phyloP scores from a whole-genome alignment of 2,113 vertebrate genomes.

The Solenodon paradoxus region DNA sequence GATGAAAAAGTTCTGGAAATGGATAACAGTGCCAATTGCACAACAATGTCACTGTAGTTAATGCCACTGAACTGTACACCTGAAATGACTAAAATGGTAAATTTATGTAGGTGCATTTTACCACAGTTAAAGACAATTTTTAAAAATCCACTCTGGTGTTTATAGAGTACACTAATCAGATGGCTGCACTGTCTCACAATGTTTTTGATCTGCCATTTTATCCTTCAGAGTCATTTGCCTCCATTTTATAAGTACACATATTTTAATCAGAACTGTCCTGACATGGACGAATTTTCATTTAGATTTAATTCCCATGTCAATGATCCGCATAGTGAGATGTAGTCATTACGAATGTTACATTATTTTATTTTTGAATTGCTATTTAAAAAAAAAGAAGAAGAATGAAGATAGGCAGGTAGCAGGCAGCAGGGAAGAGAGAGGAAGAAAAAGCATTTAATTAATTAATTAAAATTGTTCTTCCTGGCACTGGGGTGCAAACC shows the following conservation, averaged over 20 bases:
- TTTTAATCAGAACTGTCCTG: neutral
- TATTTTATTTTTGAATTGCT: no score
- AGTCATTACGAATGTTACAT: neutral
- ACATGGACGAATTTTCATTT: neutral
- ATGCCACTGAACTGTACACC: neutral
- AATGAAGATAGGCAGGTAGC: no score
- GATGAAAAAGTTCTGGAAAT: no score
- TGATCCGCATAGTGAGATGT: neutral
- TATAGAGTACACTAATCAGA: neutral
- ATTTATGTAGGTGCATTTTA: neutral
- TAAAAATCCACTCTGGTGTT: neutral
- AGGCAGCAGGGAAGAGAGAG: no score
- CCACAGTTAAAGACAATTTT: neutral
- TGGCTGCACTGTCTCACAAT: neutral
- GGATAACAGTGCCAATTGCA: no score
- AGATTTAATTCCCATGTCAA: neutral
- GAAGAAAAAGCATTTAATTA: no score
- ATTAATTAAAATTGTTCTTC: no score
- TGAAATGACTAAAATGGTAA: neutral
- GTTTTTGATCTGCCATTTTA: neutral
- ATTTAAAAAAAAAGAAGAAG: no score
- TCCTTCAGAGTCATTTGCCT: neutral
- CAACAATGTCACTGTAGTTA: neutral
- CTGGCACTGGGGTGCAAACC: no score
- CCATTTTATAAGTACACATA: neutral